Base-by-base conservation (phyloP, 1,140 invertebrate genomes). In the Drosophila repleta region DNA sequence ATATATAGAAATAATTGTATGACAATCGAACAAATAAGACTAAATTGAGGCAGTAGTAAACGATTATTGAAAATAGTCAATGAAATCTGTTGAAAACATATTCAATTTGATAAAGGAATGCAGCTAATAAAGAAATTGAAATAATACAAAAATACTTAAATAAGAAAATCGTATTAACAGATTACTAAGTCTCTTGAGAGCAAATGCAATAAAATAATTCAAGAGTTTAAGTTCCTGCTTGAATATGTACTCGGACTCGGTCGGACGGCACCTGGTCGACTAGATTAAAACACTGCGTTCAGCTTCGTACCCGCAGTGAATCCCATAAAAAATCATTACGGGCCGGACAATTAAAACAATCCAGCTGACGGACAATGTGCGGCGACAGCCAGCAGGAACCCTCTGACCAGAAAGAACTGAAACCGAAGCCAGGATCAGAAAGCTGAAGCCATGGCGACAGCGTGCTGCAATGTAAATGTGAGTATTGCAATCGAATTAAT, bases 401-500 rank as follows among this genome's bases (percentile, higher is more conserved):
- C 21, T 11, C 15, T 52, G 35, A 18, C 43, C 57, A 52, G 60
- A 26, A 32, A 13, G 39, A 63, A 46, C 51, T 51, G 26, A n/a
- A 15, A 7, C 11, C 13, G 62, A 10, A 21, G 37, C 49, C 26
- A 37, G 45, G n/a, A 11, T 45, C 29, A 4, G 15, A 39, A 49
- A 15, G 7, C 35, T n/a, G 53, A 20, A 56, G 52, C 17, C 26
- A 53, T 17, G 15, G 5, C 26, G 18, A 41, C 7, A 53, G 11
- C 15, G 29, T 21, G 20, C 29, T 29, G n/a, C 37, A 49, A 49
- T 61, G 56, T 56, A 64, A 67, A 37, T 76, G 78, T 62, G 78
- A 88, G 88, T 83, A 83, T 82, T 79, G 82, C 71, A 87, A 88
- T 88, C 84, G 79, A 87, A 87, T 87, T 87, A 87, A 87, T 88